Evolutionary conservation across 2,888 invertebrate species (phyloP), one percentile per base, ranked within the genome.

Genomic region (Lithophane leautieri): DNA sequence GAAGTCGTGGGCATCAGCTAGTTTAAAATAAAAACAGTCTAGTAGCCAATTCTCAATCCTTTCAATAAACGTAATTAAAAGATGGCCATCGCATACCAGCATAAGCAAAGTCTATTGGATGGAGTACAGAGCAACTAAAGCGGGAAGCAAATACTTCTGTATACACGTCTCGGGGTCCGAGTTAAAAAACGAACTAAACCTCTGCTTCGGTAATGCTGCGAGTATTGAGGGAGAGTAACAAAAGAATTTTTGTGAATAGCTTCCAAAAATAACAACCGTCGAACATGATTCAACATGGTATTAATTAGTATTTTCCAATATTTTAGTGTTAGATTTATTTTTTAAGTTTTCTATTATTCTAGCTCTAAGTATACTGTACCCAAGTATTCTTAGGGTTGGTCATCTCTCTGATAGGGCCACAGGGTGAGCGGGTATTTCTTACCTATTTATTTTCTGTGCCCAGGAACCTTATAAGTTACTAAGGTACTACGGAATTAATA

Each of bases 101-200:
- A 66, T 73, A 73, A 71, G 77, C 42, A 73, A 68, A 66, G 67
- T 68, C 44, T 58, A 81, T 25, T 28, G 40, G 9, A 62, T 47
- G 11, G 14, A 40, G 79, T 73, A 76, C 60, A 70, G 47, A 68
- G 74, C 80, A 85, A 86, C 84, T 73, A 84, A 58, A 70, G 69
- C 52, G 72, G 81, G 84, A 75, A 65, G 69, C 67, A 75, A 73
- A 71, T 66, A 75, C 79, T 80, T 87, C 86, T 87, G 83, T 87
- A 63, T 73, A 62, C 71, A 73, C 82, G 70, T 81, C 83, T 84
- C 88, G 25, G 79, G 76, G 54, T 76, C 73, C 67, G 67, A 78
- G 78, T 76, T 74, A 54, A 85, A 34, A 34, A 90, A 50, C 11
- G 84, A 81, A 83, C 84, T 84, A 71, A 61, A 76, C 70, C 52